A percentile compares a stretch with the other conserved stretches of the same genome.
These are phyloP conservation scores for Sphecodes monilicornis DNA, from an alignment of 2,888 invertebrate species.

Conservation along the genomic window DNA sequence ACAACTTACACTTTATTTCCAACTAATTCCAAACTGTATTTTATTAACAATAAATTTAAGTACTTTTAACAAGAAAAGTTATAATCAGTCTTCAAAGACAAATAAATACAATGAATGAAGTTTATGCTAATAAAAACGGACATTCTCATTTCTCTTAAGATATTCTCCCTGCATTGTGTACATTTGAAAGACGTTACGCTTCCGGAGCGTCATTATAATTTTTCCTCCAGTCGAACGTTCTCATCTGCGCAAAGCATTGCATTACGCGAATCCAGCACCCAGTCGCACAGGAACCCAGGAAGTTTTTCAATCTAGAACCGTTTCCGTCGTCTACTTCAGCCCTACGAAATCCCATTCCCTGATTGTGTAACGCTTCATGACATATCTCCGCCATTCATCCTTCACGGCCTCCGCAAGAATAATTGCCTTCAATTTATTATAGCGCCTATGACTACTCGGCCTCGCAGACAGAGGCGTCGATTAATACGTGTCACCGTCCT, in stretches of 20 bases:
- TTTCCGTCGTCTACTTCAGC: slow-evolving; percentile 6
- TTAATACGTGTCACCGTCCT: slow-evolving; percentile 52
- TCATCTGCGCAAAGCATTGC: background rate
- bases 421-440: slow-evolving; percentile 48
- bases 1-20: too few species aligned
- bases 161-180: background rate
- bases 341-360: slow-evolving; percentile 19
- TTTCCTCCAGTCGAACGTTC: background rate
- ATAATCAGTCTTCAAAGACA: background rate
- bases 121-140: background rate
- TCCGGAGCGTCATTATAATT: background rate
- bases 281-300: background rate
- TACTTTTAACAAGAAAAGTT: background rate
- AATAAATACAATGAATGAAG: background rate
- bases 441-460: slow-evolving; percentile 19
- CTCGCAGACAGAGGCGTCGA: slow-evolving; percentile 43
- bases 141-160: background rate
- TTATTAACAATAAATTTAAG: background rate
- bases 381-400: slow-evolving; percentile 24
- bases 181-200: background rate
- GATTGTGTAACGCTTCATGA: slow-evolving; percentile 39
- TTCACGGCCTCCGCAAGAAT: slow-evolving; percentile 33
- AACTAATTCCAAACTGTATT: background rate
- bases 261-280: background rate
- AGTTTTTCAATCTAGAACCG: slow-evolving; percentile 24